A percentile compares a stretch with the other conserved stretches of the same genome.
These are phyloP conservation scores for Himalopsyche kuldschensis DNA, from an alignment of 2,888 invertebrate species.

Conservation along the genomic window DNA sequence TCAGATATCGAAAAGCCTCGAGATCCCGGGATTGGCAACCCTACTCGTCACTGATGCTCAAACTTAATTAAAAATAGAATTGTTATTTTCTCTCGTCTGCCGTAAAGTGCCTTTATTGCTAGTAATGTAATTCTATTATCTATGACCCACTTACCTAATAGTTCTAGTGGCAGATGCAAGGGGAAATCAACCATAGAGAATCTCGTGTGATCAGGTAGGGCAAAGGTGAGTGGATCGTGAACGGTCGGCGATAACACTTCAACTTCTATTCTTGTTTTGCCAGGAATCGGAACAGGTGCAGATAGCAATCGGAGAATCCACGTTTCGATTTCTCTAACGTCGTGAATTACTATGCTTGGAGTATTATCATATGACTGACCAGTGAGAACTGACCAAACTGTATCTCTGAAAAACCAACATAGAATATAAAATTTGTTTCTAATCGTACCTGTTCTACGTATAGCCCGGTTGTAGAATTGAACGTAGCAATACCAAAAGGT, in stretches of 20 bases:
- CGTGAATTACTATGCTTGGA: constrained; percentile 88
- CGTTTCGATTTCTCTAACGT: constrained; percentile 97
- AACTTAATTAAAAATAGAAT: background rate
- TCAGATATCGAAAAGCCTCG: too few relatives aligned
- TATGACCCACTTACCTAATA: constrained; percentile 66
- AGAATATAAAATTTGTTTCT: background rate
- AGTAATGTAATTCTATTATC: background rate
- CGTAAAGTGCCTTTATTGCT: background rate
- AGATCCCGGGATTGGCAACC: too few relatives aligned
- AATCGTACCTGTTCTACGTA: background rate
- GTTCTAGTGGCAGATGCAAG: constrained; percentile 93
- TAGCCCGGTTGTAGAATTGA: background rate
- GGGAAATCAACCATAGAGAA: constrained; percentile 98
- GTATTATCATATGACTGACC: constrained; percentile 79
- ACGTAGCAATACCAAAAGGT: too few relatives aligned
- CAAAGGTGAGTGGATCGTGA: constrained; percentile 86
- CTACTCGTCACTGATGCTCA: background rate
- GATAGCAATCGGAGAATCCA: constrained; percentile 96
- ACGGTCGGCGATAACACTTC: constrained; percentile 86
- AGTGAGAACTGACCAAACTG: constrained; percentile 94
- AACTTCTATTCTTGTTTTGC: constrained; percentile 81
- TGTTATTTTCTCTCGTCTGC: background rate
- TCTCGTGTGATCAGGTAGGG: constrained; percentile 95
- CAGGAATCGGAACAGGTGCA: constrained; percentile 97
- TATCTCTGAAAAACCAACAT: constrained; percentile 67